A percentile compares a stretch with the other conserved stretches of the same genome.
These are phyloP conservation scores for Hemicrepidius hirtus DNA, from an alignment of 2,888 invertebrate genomes.

Conservation along the genomic window DNA sequence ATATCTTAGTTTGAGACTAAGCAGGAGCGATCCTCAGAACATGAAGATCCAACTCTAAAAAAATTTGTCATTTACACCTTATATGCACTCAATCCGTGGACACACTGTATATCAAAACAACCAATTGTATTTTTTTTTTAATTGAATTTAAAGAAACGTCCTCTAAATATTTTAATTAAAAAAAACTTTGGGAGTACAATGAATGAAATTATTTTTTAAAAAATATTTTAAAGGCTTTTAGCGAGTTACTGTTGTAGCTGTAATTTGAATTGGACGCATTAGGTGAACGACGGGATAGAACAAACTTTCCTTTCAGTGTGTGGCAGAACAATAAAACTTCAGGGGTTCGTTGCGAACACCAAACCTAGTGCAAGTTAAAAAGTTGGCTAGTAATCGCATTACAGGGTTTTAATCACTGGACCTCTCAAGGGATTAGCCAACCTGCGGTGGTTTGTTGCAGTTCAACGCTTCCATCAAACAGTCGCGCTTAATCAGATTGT, in stretches of 20 bases:
- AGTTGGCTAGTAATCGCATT: conserved; percentile 65
- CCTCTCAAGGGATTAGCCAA: conserved; percentile 60
- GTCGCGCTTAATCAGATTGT: conserved; percentile 66
- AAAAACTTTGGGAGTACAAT: too few species aligned
- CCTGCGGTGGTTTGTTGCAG: conserved; percentile 58
- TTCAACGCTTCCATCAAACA: conserved; percentile 64
- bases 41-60: too few species aligned
- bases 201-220: too few species aligned
- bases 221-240: not conserved
- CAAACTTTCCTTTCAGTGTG: conserved; percentile 35
- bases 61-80: too few species aligned
- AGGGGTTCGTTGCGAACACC: conserved; percentile 34
- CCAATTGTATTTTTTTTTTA: too few species aligned
- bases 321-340: conserved; percentile 38
- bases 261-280: conserved; percentile 13
- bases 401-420: conserved; percentile 62
- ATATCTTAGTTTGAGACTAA: too few species aligned
- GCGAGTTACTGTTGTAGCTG: not conserved
- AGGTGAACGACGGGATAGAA: not conserved
- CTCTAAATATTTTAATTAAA: too few species aligned
- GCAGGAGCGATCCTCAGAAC: too few species aligned
- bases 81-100: too few species aligned
- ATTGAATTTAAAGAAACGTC: too few species aligned
- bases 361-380: conserved; percentile 57
- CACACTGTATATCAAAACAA: too few species aligned